Conservation (phyloP, 2,113 vertebrate species). For the Hassar affinis region DNA sequence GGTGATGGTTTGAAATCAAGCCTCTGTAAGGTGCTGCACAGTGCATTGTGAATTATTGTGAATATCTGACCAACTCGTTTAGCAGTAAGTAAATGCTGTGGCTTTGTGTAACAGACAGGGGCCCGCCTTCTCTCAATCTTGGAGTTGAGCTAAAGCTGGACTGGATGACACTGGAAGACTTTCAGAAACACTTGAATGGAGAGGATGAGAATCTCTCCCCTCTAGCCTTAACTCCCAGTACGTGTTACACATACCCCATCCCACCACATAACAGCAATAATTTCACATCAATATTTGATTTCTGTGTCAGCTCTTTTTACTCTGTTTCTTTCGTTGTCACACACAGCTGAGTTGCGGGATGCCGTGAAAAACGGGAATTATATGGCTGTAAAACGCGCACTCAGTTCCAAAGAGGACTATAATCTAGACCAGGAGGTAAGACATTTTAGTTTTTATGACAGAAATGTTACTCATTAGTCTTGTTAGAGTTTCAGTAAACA, state of each 20-base stretch:
- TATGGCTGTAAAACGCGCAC: constrained; percentile 88
- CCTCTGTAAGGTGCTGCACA: background rate
- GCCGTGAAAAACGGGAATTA: constrained; percentile 96
- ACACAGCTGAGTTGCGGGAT: constrained; percentile 86
- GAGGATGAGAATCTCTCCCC: constrained; percentile 81
- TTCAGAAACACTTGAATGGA: constrained; percentile 93
- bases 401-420: constrained; percentile 90
- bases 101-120: constrained; percentile 61
- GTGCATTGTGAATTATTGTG: background rate
- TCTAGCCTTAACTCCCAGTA: constrained; percentile 79
- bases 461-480: background rate
- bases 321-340: constrained; percentile 36
- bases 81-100: background rate
- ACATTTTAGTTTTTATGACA: background rate
- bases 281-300: background rate
- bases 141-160: constrained; percentile 94
- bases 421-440: constrained; percentile 94
- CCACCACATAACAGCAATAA: background rate
- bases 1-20: background rate
- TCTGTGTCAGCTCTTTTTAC: background rate
- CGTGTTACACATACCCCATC: constrained; percentile 61
- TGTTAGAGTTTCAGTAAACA: background rate
- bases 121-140: constrained; percentile 78
- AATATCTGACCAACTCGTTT: background rate
- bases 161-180: constrained; percentile 94